These are phyloP conservation scores for Agrochola lychnidis DNA, from an alignment of 2,888 invertebrate genomes.

Conservation along the genomic window DNA sequence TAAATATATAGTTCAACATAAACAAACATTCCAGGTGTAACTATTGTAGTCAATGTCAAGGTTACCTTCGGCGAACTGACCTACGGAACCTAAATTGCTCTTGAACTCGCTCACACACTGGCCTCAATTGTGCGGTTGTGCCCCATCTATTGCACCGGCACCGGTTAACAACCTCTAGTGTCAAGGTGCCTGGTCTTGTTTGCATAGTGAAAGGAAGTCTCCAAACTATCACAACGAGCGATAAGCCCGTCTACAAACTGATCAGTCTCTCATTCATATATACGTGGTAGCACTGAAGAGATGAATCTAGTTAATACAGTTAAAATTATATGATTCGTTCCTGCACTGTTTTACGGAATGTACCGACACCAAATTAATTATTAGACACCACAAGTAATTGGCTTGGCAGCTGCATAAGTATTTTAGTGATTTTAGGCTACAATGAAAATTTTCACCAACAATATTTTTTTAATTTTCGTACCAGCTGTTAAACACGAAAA, in stretches of 20 bases:
- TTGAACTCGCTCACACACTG: slow-evolving; percentile 90
- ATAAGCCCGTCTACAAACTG: slow-evolving; percentile 50
- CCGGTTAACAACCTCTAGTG: slow-evolving; percentile 90
- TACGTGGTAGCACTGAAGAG: not conserved
- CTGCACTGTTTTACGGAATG: not conserved
- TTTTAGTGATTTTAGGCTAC: not conserved
- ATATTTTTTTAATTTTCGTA: not conserved
- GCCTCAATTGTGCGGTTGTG: slow-evolving; percentile 91
- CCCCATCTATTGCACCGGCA: slow-evolving; percentile 89
- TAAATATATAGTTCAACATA: slow-evolving; percentile 50
- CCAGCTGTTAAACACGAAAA: not conserved
- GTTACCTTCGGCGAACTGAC: slow-evolving; percentile 91
- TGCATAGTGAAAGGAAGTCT: slow-evolving; percentile 81
- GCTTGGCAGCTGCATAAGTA: not conserved
- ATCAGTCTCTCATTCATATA: slow-evolving; percentile 40
- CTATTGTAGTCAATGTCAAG: slow-evolving; percentile 88
- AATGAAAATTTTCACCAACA: not conserved
- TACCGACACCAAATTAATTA: not conserved
- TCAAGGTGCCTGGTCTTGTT: slow-evolving; percentile 88
- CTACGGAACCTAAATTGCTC: slow-evolving; percentile 91
- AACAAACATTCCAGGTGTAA: slow-evolving; percentile 73
- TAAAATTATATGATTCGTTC: not conserved
- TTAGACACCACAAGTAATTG: not conserved
- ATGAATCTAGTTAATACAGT: slow-evolving; percentile 4
- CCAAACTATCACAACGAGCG: slow-evolving; percentile 73